Conservation (phyloP, 2,797 vertebrate genomes). For the Xenentodon cancila region DNA sequence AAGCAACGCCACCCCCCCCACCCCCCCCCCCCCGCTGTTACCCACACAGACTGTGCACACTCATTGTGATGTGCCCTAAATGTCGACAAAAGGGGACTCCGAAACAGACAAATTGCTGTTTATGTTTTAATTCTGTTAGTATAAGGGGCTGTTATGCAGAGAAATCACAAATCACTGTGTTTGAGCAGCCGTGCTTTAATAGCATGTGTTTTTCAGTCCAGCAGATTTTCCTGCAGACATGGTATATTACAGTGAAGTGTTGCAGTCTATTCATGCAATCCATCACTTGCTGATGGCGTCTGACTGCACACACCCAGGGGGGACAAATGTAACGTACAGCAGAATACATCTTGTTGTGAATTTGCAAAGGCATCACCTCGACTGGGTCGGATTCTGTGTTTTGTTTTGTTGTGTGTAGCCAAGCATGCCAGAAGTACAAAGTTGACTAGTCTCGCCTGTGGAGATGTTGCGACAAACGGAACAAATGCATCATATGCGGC, state of each 20-base stretch:
- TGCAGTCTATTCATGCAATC: slow-evolving; percentile 31
- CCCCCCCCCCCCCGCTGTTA: slow-evolving; percentile 29
- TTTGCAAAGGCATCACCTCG: slow-evolving; percentile 26
- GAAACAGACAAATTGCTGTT: slow-evolving; percentile 31
- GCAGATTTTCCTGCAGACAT: slow-evolving; percentile 19
- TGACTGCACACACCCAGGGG: slow-evolving; percentile 29
- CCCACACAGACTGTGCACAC: slow-evolving; percentile 19
- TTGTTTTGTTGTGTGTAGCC: not conserved
- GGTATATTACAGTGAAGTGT: slow-evolving; percentile 13
- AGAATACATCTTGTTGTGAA: slow-evolving; percentile 15
- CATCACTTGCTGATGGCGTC: slow-evolving; percentile 31
- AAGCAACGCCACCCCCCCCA: slow-evolving; percentile 33
- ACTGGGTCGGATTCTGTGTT: slow-evolving; percentile 16
- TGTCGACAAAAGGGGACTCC: slow-evolving; percentile 14
- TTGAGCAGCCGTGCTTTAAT: slow-evolving; percentile 10
- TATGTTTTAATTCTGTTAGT: slow-evolving; percentile 20
- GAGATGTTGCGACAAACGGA: slow-evolving; percentile 53
- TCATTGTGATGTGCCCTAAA: slow-evolving; percentile 24
- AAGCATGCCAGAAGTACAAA: slow-evolving; percentile 31
- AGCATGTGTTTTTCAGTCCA: slow-evolving; percentile 21
- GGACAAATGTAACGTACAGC: slow-evolving; percentile 23
- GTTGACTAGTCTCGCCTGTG: slow-evolving; percentile 2
- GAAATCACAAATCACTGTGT: slow-evolving; percentile 10
- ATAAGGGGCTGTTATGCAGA: slow-evolving; percentile 11
- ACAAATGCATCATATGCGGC: slow-evolving; percentile 37